A percentile compares a stretch with the other conserved stretches of the same genome.
Conservation (phyloP, 2,113 vertebrate genomes). For the Pithys albifrons region DNA sequence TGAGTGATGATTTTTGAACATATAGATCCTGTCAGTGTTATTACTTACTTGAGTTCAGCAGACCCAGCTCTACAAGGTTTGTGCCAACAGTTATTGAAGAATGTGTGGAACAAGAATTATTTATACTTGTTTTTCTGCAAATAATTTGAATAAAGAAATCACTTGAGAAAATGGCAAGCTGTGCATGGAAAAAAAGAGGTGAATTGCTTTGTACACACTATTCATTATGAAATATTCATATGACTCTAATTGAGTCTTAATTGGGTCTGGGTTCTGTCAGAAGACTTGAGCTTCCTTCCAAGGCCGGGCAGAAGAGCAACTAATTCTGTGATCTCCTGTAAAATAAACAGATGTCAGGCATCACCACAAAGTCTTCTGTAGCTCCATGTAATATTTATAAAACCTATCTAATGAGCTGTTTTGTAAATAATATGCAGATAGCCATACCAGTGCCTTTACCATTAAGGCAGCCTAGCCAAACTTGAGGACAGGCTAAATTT, state of each 20-base stretch:
- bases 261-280: constrained; percentile 24
- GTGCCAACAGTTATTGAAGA: not conserved
- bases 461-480: not conserved
- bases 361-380: not conserved
- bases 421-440: constrained; percentile 27
- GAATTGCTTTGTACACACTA: constrained; percentile 52
- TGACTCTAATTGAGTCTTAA: constrained; percentile 59
- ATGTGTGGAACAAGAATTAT: not conserved
- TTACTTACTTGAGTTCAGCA: not conserved
- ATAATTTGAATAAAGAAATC: constrained; percentile 54
- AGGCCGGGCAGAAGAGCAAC: constrained; percentile 3
- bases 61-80: constrained; percentile 1
- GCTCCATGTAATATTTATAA: constrained; percentile 43
- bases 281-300: constrained; percentile 7
- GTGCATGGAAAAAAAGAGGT: constrained; percentile 24
- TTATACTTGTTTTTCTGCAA: constrained; percentile 32
- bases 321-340: constrained; percentile 39
- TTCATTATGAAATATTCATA: constrained; percentile 66
- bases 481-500: not conserved
- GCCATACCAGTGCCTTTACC: not conserved
- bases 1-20: not conserved
- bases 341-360: constrained; percentile 36
- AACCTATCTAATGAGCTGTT: constrained; percentile 5
- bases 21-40: not conserved
- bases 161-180: constrained; percentile 56